Base-by-base conservation (phyloP, 2,888 invertebrate genomes). In the Timema podura region DNA sequence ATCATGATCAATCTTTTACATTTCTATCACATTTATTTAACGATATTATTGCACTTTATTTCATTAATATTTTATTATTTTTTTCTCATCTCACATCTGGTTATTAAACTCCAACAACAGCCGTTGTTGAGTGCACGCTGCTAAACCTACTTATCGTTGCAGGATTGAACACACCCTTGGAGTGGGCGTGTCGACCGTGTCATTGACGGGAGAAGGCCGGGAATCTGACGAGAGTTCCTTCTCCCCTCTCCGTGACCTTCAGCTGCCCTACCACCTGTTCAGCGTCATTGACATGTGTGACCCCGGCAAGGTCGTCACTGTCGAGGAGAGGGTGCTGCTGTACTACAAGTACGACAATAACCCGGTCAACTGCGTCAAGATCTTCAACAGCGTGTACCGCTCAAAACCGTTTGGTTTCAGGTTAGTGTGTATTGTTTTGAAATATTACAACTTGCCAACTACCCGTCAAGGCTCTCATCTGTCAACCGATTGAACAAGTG, bases 261-360 rank as follows among this genome's bases (percentile, higher is more conserved):
- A 91, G 77, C 85, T 96, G 10, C 96, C 98, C 0, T 96, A 96
- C 78, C 89, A 95, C 78, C 82, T 96, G 54, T 98, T 96, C 81
- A 96, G 98, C 48, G 83, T 99, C 77, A 89, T 99, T 15, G 96
- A 98, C 76, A 96, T 98, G 75, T 99, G 99, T 80, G 96, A 97
- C 79, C 92, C 96, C 1, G 90, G 91, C 69, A 99, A 99, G 83
- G 92, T 93, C 79, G 89, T 99, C 15, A 86, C 87, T 2, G 88
- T 99, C 2, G 93, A 95, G 80, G 96, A 98, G 79, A 85, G 98
- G 65, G 88, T 98, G 6, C 81, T 98, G 0, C 80, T 99, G 30
- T 99, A 97, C 80, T 98, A 96, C 82, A 98, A 98, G 80, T 99
- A 99, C 78, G 96, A 96, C 78, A 96, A 96, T 76, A 90, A 91